Evolutionary conservation across 2,113 vertebrate species (phyloP).

Genomic region (Sphaerodactylus townsendi): DNA sequence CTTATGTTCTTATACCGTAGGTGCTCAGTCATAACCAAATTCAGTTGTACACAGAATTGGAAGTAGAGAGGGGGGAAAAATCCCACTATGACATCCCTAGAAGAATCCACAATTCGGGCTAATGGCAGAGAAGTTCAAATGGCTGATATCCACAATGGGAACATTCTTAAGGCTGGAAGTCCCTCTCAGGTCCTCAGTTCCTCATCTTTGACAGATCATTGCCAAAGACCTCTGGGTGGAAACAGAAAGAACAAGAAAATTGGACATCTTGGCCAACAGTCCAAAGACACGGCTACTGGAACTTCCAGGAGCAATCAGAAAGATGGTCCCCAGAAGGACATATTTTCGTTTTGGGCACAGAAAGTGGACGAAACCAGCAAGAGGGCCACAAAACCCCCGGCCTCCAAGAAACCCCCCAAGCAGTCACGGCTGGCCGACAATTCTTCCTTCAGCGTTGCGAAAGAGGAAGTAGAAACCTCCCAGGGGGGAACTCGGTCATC

Average conservation of each 20-base stretch:
- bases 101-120: background rate
- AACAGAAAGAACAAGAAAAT: background rate
- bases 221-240: fast-evolving
- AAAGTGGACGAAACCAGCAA: constrained; percentile 46
- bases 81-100: fast-evolving
- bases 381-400: constrained; percentile 54
- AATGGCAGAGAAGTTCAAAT: background rate
- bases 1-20: too few relatives aligned
- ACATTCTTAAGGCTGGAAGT: background rate
- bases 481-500: background rate
- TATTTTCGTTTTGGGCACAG: constrained; percentile 67
- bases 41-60: fast-evolving
- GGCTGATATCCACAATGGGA: constrained; percentile 35
- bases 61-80: background rate
- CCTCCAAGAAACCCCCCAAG: constrained; percentile 47
- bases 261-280: background rate
- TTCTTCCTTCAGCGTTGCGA: background rate
- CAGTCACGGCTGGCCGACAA: background rate
- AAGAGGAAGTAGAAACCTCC: background rate
- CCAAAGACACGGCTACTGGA: background rate
- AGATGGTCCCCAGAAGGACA: constrained; percentile 20
- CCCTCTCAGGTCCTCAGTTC: background rate
- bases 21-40: constrained; percentile 12
- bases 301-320: background rate
- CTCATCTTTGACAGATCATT: background rate